A percentile compares a stretch with the other conserved stretches of the same genome.
phyloP scores from a whole-genome alignment of 2,888 invertebrate genomes.

The Argynnis bischoffii region DNA sequence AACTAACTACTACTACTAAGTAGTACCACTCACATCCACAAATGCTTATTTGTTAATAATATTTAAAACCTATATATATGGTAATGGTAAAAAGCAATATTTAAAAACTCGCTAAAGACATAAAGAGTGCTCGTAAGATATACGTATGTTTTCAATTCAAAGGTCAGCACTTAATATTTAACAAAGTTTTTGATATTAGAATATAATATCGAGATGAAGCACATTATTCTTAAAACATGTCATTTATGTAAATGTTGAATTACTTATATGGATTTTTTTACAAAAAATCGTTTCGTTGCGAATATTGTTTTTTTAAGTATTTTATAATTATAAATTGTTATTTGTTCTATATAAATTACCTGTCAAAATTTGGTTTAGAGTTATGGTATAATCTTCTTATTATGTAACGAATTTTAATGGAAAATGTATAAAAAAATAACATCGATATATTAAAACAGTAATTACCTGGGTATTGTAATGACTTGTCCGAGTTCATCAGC shows the following conservation, averaged over 20 bases:
- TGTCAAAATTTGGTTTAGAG: not conserved
- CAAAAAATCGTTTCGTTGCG: too few species aligned
- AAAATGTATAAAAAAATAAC: too few species aligned
- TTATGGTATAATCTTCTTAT: conserved; percentile 1
- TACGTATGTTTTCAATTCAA: conserved; percentile 33
- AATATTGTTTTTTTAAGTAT: not conserved
- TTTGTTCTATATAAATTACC: not conserved
- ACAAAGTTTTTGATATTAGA: not conserved
- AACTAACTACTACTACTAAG: conserved; percentile 12
- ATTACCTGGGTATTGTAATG: conserved; percentile 85
- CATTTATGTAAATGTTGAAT: too few species aligned
- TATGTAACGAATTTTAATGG: too few species aligned
- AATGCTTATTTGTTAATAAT: conserved; percentile 55
- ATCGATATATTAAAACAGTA: conserved; percentile 7
- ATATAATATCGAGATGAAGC: too few species aligned
- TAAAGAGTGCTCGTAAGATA: too few species aligned
- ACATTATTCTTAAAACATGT: too few species aligned
- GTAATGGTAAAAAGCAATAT: conserved; percentile 47
- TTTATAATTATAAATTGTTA: not conserved
- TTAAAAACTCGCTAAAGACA: too few species aligned
- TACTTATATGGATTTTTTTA: too few species aligned
- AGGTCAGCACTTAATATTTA: not conserved
- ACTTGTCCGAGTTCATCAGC: conserved; percentile 87
- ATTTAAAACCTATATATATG: conserved; percentile 46
- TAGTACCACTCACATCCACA: conserved; percentile 54